These are phyloP conservation scores for Eupithecia inturbata DNA, from an alignment of 2,888 invertebrate species.

Conservation along the genomic window DNA sequence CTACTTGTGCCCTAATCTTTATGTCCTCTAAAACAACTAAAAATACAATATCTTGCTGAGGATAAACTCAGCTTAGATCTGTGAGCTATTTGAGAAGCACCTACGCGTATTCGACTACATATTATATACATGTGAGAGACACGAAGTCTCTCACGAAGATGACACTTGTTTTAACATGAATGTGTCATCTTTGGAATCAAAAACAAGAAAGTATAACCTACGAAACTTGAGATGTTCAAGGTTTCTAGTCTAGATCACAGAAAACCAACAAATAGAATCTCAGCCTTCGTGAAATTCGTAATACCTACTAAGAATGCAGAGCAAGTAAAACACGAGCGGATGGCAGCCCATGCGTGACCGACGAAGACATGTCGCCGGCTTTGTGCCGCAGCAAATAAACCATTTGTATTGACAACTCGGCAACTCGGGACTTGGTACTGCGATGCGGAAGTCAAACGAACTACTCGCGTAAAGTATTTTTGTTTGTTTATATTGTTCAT, in stretches of 20 bases:
- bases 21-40: not conserved
- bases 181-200: not conserved
- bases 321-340: slow-evolving; percentile 65
- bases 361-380: slow-evolving; percentile 55
- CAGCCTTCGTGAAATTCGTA: slow-evolving; percentile 3
- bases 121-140: not conserved
- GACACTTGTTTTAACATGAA: too few relatives aligned
- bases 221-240: not conserved
- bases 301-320: slow-evolving; percentile 61
- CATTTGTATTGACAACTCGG: slow-evolving; percentile 51
- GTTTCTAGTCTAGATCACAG: not conserved
- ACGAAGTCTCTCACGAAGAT: too few relatives aligned
- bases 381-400: slow-evolving; percentile 59
- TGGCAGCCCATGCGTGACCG: slow-evolving; percentile 67
- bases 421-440: slow-evolving; percentile 22
- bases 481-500: not conserved
- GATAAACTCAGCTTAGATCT: not conserved
- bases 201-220: not conserved
- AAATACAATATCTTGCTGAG: not conserved
- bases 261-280: not conserved
- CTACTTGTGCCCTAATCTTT: slow-evolving; percentile 11
- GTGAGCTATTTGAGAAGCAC: not conserved
- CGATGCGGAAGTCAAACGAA: slow-evolving; percentile 31
- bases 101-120: not conserved
- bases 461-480: not conserved